Percentiles rank a stretch among this genome's conserved stretches.
phyloP scores from a whole-genome alignment of 92 coral and sea anemone genomes.

The Porites cylindrica region DNA sequence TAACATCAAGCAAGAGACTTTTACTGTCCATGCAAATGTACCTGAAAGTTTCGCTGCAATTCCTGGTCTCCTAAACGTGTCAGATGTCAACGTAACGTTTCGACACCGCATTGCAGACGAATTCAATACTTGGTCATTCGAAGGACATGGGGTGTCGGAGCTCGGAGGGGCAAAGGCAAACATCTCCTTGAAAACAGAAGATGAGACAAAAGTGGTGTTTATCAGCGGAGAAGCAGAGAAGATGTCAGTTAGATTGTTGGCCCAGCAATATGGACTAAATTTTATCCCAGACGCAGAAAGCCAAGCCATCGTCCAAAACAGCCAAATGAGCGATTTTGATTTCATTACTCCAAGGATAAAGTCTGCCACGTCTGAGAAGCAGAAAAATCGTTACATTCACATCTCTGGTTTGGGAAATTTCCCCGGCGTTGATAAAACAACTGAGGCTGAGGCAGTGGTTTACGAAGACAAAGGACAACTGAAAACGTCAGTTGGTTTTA shows the following conservation, averaged over 20 bases:
- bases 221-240: constrained; percentile 78
- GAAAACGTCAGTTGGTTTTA: constrained; percentile 86
- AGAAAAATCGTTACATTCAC: constrained; percentile 78
- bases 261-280: constrained; percentile 75
- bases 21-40: constrained; percentile 80
- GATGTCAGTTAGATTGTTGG: constrained; percentile 75
- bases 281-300: constrained; percentile 89
- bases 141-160: constrained; percentile 71
- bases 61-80: constrained; percentile 81
- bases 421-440: constrained; percentile 86
- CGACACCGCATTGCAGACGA: constrained; percentile 92
- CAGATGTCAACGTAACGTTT: constrained; percentile 74
- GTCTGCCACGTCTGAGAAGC: constrained; percentile 69
- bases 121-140: constrained; percentile 89
- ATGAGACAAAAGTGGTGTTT: constrained; percentile 72
- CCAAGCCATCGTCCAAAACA: constrained; percentile 78
- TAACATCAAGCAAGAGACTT: constrained; percentile 83
- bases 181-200: constrained; percentile 75
- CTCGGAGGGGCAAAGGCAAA: constrained; percentile 84
- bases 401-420: constrained; percentile 87
- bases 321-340: constrained; percentile 87
- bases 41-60: constrained; percentile 70
- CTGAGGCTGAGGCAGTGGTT: constrained; percentile 94
- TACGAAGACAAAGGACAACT: constrained; percentile 85
- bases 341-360: constrained; percentile 77